These are phyloP conservation scores for Julus scandinavius DNA, from an alignment of 2,888 invertebrate genomes.

Conservation along the genomic window DNA sequence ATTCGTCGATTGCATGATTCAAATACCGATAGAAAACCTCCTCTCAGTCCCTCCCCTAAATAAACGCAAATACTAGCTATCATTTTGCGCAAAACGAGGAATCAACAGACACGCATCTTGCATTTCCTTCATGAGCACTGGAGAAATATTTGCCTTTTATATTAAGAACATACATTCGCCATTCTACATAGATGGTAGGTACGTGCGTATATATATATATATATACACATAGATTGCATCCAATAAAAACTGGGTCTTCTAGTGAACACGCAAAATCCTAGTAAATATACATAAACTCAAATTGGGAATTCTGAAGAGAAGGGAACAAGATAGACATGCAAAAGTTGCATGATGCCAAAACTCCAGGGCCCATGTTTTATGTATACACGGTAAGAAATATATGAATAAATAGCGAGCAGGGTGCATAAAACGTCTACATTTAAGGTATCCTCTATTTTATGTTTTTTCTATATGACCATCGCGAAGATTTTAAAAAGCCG, in stretches of 20 bases:
- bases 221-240: not conserved
- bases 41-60: not conserved
- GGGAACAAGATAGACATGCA: not conserved
- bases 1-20: conserved; percentile 13
- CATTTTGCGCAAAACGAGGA: not conserved
- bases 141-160: conserved; percentile 22
- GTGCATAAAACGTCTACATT: not conserved
- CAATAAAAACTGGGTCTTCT: not conserved
- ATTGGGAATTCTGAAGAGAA: conserved; percentile 15
- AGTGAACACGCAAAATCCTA: conserved; percentile 10
- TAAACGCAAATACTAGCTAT: not conserved
- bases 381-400: not conserved
- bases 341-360: not conserved
- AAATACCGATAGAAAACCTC: not conserved
- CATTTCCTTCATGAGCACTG: not conserved
- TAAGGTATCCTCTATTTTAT: not conserved
- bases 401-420: not conserved
- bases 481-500: not conserved
- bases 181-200: not conserved
- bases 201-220: not conserved
- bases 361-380: conserved; percentile 37
- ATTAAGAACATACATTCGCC: not conserved
- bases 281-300: conserved; percentile 1
- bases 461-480: not conserved
- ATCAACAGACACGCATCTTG: not conserved